Base-by-base conservation (phyloP, 2,797 vertebrate species). In the Botia kubotai region DNA sequence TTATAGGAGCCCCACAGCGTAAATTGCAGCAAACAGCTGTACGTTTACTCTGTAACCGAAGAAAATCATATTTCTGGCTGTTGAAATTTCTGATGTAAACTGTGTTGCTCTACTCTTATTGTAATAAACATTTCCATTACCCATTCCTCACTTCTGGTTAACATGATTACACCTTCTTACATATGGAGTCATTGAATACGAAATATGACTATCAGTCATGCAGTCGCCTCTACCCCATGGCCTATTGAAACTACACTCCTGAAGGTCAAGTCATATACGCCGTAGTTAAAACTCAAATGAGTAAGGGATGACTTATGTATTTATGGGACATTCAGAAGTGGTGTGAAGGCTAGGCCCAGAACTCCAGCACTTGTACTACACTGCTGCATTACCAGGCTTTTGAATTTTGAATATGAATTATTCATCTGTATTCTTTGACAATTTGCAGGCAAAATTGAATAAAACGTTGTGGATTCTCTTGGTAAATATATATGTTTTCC, bases 301-400 rank as follows among this genome's bases (percentile, higher is more conserved):
- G 16, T 26, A 50, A 5, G 2, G 13, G 36, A 12, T 72, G 19
- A 21, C 6, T 19, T 43, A 84, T 66, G 73, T 19, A 48, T 80
- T 70, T 77, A 43, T 65, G 63, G 23, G 67, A 52, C 11, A 48
- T 65, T 55, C 17, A 67, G 23, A 16, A 78, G 23, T 75, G 53
- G 46, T 55, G n/a, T 83, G 65, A 79, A 60, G 62, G 57, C 36
- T 76, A n/a, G 68, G 17, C 19, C 50, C 26, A 29, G 65, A 82
- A 50, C 39, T 50, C 16, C 13, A 60, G 29, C 2, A 16, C 62
- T 65, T 36, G 58, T 60, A 12, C 2, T 21, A 60, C 57, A 4
- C 21, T 26, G 62, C 29, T 36, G n/a, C 23, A 78, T 33, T n/a
- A 39, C 63, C 29, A 71, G 68, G 43, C 17, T 39, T 36, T 63